Evolutionary conservation across 2,797 vertebrate species (phyloP).

Genomic region (Euthynnus affinis): DNA sequence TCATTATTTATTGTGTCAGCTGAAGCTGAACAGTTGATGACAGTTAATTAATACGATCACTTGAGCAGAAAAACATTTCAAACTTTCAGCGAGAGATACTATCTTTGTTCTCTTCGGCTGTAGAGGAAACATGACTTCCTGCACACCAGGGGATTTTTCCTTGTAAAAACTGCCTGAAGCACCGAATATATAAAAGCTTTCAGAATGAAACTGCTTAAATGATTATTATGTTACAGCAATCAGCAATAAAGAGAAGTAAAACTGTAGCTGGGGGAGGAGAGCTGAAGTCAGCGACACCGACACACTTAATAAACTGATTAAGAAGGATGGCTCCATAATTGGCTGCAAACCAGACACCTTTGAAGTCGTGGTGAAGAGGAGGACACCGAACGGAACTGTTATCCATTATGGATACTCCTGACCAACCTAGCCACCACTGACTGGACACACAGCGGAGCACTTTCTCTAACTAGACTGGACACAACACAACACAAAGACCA

Average conservation of each 20-base stretch:
- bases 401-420: too few species aligned
- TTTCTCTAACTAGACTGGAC: too few species aligned
- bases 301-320: too few species aligned
- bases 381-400: too few species aligned
- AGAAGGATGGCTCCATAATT: too few species aligned
- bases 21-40: neutral
- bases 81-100: neutral
- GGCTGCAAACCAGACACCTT: too few species aligned
- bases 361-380: too few species aligned
- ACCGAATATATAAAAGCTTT: slow-evolving; percentile 21
- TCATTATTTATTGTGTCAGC: neutral
- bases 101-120: neutral
- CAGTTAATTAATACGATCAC: neutral
- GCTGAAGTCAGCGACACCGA: too few species aligned
- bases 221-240: slow-evolving; percentile 15
- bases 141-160: slow-evolving; percentile 1
- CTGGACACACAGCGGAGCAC: too few species aligned
- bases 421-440: too few species aligned
- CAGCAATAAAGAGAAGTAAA: neutral
- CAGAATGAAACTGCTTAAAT: slow-evolving; percentile 2
- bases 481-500: too few species aligned
- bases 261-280: neutral
- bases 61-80: neutral
- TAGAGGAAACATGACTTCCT: slow-evolving; percentile 15
- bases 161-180: neutral